A percentile compares a stretch with the other conserved stretches of the same genome.
Evolutionary conservation across 2,797 vertebrate genomes (phyloP).

Genomic region (Tamandua tetradactyla): DNA sequence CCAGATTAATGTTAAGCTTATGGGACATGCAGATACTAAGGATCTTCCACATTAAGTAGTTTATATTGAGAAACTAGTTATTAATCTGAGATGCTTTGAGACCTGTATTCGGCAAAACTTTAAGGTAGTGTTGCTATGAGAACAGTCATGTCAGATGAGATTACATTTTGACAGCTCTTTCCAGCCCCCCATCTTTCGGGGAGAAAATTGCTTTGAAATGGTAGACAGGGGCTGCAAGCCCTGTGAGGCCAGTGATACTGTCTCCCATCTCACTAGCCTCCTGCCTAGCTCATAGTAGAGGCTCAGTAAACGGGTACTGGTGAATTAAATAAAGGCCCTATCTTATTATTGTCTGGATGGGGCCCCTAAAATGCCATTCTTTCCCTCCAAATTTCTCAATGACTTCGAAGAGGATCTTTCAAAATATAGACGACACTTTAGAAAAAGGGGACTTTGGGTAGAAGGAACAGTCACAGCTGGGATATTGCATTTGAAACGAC

Average conservation of each 20-base stretch:
- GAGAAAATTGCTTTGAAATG: neutral
- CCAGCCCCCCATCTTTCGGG: neutral
- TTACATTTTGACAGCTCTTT: constrained; percentile 62
- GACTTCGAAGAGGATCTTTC: neutral
- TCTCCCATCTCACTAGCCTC: neutral
- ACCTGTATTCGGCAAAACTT: constrained; percentile 65
- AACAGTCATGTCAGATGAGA: constrained; percentile 57
- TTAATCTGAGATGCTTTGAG: constrained; percentile 65
- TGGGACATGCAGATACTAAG: constrained; percentile 62
- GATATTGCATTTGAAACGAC: neutral
- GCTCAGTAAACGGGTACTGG: neutral
- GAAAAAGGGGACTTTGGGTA: neutral
- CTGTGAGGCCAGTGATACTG: neutral
- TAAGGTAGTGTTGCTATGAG: constrained; percentile 64
- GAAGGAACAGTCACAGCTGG: neutral
- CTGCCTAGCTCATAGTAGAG: neutral
- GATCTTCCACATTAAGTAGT: constrained; percentile 55
- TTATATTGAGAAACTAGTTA: constrained; percentile 71
- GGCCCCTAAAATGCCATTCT: neutral
- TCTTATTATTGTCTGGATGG: neutral
- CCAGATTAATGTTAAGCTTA: constrained; percentile 64
- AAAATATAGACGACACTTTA: neutral
- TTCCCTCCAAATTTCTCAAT: constrained; percentile 7
- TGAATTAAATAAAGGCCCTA: neutral
- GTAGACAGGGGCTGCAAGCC: neutral